Conservation (phyloP, 1,140 invertebrate species). For the Hetaerina americana region DNA sequence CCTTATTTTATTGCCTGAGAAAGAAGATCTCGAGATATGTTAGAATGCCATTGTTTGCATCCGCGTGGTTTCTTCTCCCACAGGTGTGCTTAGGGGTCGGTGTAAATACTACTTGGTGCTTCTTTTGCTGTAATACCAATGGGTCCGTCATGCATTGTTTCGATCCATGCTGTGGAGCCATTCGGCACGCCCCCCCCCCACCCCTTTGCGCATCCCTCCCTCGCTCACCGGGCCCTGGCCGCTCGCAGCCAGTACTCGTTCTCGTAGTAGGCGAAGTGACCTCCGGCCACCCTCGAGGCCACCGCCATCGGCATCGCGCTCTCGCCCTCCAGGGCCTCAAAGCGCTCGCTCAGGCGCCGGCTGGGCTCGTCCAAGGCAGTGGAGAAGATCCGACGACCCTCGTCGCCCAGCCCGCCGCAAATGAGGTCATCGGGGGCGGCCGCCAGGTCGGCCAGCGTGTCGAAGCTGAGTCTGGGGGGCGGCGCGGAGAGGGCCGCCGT, state of each 20-base stretch:
- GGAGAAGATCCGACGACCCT: conserved; percentile 53
- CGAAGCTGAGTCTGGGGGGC: conserved; percentile 57
- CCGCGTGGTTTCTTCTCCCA: too few species aligned
- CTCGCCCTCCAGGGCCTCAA: conserved; percentile 42
- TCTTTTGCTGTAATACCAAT: too few species aligned
- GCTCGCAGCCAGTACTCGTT: conserved; percentile 57
- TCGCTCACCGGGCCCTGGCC: too few species aligned
- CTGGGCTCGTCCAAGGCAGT: conserved; percentile 47
- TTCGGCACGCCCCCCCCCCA: not conserved
- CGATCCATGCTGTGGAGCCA: not conserved
- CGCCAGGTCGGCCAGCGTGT: conserved; percentile 52
- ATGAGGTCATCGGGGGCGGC: conserved; percentile 43
- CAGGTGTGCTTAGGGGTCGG: too few species aligned
- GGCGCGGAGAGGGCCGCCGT: conserved; percentile 68
- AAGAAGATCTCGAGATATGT: too few species aligned
- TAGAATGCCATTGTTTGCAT: too few species aligned
- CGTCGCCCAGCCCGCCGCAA: conserved; percentile 52
- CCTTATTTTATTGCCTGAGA: too few species aligned
- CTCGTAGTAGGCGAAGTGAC: conserved; percentile 63
- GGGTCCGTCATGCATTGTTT: too few species aligned
- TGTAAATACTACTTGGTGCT: too few species aligned
- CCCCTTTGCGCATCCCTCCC: too few species aligned
- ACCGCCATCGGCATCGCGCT: conserved; percentile 31
- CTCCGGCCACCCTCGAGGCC: conserved; percentile 44
- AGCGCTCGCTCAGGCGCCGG: conserved; percentile 49